A percentile compares a stretch with the other conserved stretches of the same genome.
Conservation (phyloP, 2,888 invertebrate species). For the Trachelus stipa region DNA sequence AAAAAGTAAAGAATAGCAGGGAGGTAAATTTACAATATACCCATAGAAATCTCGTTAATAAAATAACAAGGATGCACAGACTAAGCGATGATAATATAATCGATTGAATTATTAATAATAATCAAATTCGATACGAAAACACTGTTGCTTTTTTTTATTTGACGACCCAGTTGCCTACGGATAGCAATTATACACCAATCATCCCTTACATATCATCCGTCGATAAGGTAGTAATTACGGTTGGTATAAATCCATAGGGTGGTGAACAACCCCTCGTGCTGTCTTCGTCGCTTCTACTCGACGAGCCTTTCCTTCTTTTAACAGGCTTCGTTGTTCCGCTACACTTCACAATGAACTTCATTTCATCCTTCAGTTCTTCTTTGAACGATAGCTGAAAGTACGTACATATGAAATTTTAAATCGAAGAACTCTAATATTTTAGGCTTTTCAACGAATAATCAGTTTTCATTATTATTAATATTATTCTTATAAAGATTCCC, state of each 20-base stretch:
- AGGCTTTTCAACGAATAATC: not conserved
- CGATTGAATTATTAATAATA: not conserved
- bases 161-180: not conserved
- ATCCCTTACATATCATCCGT: constrained; percentile 36
- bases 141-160: not conserved
- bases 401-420: not conserved
- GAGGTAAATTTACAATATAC: not conserved
- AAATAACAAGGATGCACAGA: not conserved
- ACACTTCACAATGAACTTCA: constrained; percentile 79
- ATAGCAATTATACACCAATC: not conserved
- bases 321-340: constrained; percentile 78
- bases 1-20: not conserved
- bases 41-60: not conserved
- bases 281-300: constrained; percentile 58
- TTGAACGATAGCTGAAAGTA: constrained; percentile 72
- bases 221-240: constrained; percentile 46
- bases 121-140: not conserved
- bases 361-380: constrained; percentile 77
- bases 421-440: not conserved
- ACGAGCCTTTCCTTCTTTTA: constrained; percentile 65
- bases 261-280: constrained; percentile 46
- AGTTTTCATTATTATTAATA: constrained; percentile 8
- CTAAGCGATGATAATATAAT: not conserved
- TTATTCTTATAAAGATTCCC: not conserved
- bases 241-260: constrained; percentile 51